Base-by-base conservation (phyloP, 1,140 invertebrate genomes). In the Ectropis grisescens region DNA sequence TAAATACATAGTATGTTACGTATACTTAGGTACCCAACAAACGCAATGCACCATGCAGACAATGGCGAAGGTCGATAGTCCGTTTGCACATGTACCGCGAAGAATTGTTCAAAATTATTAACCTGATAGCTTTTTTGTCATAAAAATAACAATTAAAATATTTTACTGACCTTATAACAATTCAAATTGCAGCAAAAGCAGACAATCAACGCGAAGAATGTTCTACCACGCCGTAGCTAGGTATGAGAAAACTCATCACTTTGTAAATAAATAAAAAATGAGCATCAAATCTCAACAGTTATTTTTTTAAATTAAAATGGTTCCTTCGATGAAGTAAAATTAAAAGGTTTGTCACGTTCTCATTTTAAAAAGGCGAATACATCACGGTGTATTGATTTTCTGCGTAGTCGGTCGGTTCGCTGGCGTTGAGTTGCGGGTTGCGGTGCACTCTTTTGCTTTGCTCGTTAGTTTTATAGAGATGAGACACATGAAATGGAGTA, bases 261-360 rank as follows among this genome's bases (percentile, higher is more conserved):
- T 70, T 75, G 75, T 81, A 81, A 81, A 78, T 81, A 81, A 81
- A 78, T 78, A 81, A 81, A 76, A 81, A 81, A 76, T 74, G 75
- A 81, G 66, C 75, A 80, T 80, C 75, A 66, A 75, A 48, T 60
- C 62, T 60, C 57, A 65, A 66, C 56, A 66, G 60, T 57, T 69
- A 61, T 66, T 66, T 70, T 70, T 78, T 72, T 54, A 69, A 78
- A 69, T 68, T 68, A 74, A 62, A 75, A 68, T 75, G 59, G 61
- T 71, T 74, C 69, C 56, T 71, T 75, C 66, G 62, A 67, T 69
- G 64, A 68, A 64, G 68, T 60, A 60, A 61, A 60, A n/a, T n/a
- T 62, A 64, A 78, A 69, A 65, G 62, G 74, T 78, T 81, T 75
- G 72, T 81, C 67, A 81, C 64, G 65, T 81, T 81, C 72, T 81